Base-by-base conservation (phyloP, 2,888 invertebrate genomes). In the Cryptosula pallasiana region DNA sequence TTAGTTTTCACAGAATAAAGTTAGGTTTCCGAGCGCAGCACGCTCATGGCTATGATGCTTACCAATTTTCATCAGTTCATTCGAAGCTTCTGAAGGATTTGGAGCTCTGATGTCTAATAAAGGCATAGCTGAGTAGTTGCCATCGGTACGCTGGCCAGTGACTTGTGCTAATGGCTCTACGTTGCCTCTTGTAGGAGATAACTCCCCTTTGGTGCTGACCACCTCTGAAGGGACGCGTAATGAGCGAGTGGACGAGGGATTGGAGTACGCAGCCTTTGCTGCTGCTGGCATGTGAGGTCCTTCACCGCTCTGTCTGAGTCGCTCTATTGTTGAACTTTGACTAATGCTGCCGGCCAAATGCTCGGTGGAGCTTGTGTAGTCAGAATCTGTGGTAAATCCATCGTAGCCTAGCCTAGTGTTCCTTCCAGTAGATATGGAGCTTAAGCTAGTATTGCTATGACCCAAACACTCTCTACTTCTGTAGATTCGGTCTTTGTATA, bases 401-500 rank as follows among this genome's bases (percentile, higher is more conserved):
- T 63, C 63, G n/a, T 57, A 57, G 16, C 57, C 57, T 32, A 63
- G 5, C 29, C 63, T 25, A 9, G 32, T 34, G 27, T 32, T 32
- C n/a, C 32, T 63, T 13, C 9, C 32, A 29, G 63, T 63, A 32
- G 63, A 63, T 2, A 63, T 3, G 32, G 63, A 63, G n/a, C n/a
- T 63, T 32, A 63, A 34, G 32, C 63, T 63, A 32, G 29, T 63
- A 32, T 32, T 63, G n/a, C 63, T 63, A 9, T 25, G 63, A 3
- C 63, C 63, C 27, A 63, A 63, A 32, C 27, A 63, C 63, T 63
- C 63, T 13, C 63, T 20, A 34, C 63, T 63, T 13, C 63, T 27
- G 71, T 55, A n/a, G 57, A 71, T 63, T 20, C 35, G 55, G 27
- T 69, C 69, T 23, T 29, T 55, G 71, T 69, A 70, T 13, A 70